Evolutionary conservation across 2,888 invertebrate species (phyloP).

Genomic region (Eristalis tenax): DNA sequence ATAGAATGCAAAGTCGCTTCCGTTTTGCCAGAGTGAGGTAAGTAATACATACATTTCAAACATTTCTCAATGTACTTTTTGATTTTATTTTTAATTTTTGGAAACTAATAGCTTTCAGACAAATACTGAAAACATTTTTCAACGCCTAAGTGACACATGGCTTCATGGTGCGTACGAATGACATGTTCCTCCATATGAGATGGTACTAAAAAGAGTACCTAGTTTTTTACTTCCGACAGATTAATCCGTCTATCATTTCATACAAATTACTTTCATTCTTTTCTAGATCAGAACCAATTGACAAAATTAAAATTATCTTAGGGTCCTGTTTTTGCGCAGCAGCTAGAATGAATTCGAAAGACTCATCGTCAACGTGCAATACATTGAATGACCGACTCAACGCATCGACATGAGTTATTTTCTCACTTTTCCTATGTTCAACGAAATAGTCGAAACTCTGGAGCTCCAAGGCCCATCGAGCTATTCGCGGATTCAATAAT

Average conservation of each 20-base stretch:
- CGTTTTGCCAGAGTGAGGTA: too few species aligned
- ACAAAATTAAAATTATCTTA: background rate
- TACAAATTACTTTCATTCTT: background rate
- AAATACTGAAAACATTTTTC: too few species aligned
- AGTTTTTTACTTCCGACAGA: background rate
- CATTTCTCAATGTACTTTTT: too few species aligned
- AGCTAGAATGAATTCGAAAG: background rate
- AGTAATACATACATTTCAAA: too few species aligned
- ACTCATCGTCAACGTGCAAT: background rate
- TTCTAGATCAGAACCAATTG: background rate
- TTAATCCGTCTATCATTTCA: background rate
- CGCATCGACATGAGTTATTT: slow-evolving; percentile 47
- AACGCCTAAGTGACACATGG: too few species aligned
- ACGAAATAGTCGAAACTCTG: slow-evolving; percentile 24
- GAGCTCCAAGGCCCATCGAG: slow-evolving; percentile 37
- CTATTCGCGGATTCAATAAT: too few species aligned
- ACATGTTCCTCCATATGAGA: too few species aligned
- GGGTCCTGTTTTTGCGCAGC: background rate
- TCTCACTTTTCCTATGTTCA: slow-evolving; percentile 38
- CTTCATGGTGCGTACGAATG: too few species aligned
- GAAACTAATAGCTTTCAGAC: too few species aligned
- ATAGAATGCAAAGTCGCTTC: too few species aligned
- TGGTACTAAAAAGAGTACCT: background rate
- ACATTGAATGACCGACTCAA: slow-evolving; percentile 22
- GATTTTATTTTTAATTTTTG: too few species aligned